A percentile compares a stretch with the other conserved stretches of the same genome.
Evolutionary conservation across 2,797 vertebrate species (phyloP).

Genomic region (Enteromius trimaculatus): DNA sequence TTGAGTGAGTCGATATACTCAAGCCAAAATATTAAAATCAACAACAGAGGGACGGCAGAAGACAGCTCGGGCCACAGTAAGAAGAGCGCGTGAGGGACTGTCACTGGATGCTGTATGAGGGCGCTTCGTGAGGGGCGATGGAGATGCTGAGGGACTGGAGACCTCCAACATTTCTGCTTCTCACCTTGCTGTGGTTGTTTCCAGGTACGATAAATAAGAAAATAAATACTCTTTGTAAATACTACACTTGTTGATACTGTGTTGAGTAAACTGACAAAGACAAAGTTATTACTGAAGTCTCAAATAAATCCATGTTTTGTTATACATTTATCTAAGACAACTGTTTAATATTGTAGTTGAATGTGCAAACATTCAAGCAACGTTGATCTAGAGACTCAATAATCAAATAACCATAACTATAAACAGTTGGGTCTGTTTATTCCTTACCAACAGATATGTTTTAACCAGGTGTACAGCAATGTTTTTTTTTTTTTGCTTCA

Average conservation of each 20-base stretch:
- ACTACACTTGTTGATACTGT: background rate
- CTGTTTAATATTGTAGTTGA: background rate
- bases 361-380: background rate
- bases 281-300: background rate
- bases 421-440: no score
- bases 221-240: background rate
- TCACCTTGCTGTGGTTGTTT: conserved; percentile 70
- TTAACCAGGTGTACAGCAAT: background rate
- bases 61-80: background rate
- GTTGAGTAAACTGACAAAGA: background rate
- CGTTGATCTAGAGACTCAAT: background rate
- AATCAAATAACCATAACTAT: background rate
- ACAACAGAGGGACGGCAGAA: background rate
- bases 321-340: background rate
- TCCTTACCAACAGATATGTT: background rate
- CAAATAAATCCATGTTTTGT: background rate
- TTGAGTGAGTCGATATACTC: conserved; percentile 19
- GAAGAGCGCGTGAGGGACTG: background rate
- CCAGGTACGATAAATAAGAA: conserved; percentile 71
- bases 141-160: conserved; percentile 64
- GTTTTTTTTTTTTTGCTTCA: background rate
- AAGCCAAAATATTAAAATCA: background rate
- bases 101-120: conserved; percentile 42
- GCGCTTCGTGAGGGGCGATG: conserved; percentile 76
- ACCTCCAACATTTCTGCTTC: conserved; percentile 68